Conservation (phyloP, 2,888 invertebrate genomes). For the Drosophila meridionalis region DNA sequence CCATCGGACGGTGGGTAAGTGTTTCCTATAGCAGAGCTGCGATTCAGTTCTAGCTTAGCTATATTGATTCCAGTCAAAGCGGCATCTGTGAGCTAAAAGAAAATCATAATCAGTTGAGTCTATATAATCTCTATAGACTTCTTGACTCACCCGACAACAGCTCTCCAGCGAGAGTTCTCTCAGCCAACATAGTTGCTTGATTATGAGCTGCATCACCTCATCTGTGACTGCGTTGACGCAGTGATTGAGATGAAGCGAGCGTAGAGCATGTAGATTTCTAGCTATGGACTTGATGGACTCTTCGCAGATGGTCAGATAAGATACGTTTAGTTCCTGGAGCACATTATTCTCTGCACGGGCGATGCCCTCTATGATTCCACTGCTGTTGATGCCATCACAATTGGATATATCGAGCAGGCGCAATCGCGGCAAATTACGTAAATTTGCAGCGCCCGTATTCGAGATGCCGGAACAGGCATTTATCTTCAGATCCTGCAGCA, state of each 20-base stretch:
- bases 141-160: conserved; percentile 85
- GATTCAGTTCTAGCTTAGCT: conserved; percentile 58
- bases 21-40: conserved; percentile 64
- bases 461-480: conserved; percentile 89
- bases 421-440: conserved; percentile 87
- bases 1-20: conserved; percentile 63
- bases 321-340: conserved; percentile 87
- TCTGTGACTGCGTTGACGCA: conserved; percentile 91
- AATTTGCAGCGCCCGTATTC: conserved; percentile 87
- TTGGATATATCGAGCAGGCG: conserved; percentile 88
- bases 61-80: conserved; percentile 88
- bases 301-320: conserved; percentile 88
- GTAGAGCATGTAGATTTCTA: conserved; percentile 87
- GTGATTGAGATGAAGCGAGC: conserved; percentile 88
- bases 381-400: conserved; percentile 88
- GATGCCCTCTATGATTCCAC: conserved; percentile 88
- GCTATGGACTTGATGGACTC: conserved; percentile 87
- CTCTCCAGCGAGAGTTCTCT: conserved; percentile 88
- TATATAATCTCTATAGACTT: not conserved
- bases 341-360: conserved; percentile 86
- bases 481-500: conserved; percentile 87
- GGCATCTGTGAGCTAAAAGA: conserved; percentile 86
- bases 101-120: not conserved
- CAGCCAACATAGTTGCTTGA: conserved; percentile 87
- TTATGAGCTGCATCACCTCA: conserved; percentile 88